phyloP scores from a whole-genome alignment of 2,797 vertebrate species.

The Sternotherus odoratus region DNA sequence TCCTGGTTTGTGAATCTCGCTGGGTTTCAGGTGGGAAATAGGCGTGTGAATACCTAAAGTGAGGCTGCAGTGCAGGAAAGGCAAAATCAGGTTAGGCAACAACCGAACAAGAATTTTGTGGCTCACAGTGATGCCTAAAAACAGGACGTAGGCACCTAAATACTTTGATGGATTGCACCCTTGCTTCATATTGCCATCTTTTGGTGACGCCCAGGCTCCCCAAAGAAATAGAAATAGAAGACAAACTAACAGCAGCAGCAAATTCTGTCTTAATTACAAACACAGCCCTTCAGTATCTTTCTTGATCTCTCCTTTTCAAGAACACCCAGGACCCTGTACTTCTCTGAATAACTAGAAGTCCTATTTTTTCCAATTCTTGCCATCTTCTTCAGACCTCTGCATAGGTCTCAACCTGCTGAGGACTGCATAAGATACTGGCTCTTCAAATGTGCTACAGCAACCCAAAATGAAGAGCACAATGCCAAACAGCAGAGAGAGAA shows the following conservation, averaged over 20 bases:
- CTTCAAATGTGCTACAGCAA: neutral
- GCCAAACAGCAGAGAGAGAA: neutral
- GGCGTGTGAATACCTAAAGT: too few species aligned
- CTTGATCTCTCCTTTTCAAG: neutral
- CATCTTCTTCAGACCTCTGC: neutral
- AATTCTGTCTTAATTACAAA: neutral
- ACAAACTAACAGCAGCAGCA: too few species aligned
- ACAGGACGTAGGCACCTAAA: too few species aligned
- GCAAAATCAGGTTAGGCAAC: too few species aligned
- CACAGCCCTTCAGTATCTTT: neutral
- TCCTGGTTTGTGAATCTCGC: too few species aligned
- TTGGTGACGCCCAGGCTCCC: neutral
- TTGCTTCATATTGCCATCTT: neutral
- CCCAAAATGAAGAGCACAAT: neutral
- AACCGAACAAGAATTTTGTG: too few species aligned
- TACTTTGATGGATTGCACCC: too few species aligned
- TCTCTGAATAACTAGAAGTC: neutral
- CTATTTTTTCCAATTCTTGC: neutral
- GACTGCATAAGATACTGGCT: neutral
- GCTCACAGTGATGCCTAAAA: too few species aligned
- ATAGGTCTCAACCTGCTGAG: neutral
- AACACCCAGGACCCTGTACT: neutral
- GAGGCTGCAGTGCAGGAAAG: too few species aligned
- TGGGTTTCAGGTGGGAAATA: too few species aligned
- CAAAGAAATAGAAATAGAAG: too few species aligned